phyloP scores from a whole-genome alignment of 2,113 vertebrate genomes.

The Bubo scandiacus region DNA sequence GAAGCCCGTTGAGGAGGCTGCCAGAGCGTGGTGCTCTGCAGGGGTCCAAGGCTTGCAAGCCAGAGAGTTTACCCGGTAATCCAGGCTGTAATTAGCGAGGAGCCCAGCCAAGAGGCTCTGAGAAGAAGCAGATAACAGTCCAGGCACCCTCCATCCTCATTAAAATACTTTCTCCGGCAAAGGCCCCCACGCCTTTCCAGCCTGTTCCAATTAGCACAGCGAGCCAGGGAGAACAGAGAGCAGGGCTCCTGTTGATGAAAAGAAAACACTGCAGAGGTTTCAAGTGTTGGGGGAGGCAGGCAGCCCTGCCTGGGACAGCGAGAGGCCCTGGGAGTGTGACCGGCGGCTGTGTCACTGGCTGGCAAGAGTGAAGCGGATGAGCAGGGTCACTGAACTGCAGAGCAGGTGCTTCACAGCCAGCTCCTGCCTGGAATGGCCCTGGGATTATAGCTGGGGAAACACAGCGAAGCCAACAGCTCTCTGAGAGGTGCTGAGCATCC shows the following conservation, averaged over 20 bases:
- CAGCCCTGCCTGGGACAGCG: background rate
- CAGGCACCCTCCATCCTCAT: conserved; percentile 15
- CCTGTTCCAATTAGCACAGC: conserved; percentile 29
- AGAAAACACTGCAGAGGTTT: conserved; percentile 27
- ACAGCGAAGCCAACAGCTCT: background rate
- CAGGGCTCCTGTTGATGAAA: conserved; percentile 10
- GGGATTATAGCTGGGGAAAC: background rate
- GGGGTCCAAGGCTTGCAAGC: background rate
- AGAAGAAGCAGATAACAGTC: conserved; percentile 5
- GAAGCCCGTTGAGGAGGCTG: background rate
- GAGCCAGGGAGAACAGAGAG: background rate
- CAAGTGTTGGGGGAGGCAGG: background rate
- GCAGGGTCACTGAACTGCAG: background rate
- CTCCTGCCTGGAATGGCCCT: background rate
- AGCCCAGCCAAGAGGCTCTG: background rate
- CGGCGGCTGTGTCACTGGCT: background rate
- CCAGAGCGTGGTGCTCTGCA: background rate
- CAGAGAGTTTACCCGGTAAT: background rate
- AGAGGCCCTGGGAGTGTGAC: background rate
- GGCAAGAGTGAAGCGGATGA: background rate
- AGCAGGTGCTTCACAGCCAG: background rate
- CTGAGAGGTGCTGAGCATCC: background rate
- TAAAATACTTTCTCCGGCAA: conserved; percentile 41
- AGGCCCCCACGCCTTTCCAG: conserved; percentile 13
- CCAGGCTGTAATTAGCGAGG: background rate